Conservation (phyloP, 2,113 vertebrate species). For the Bufo gargarizans region DNA sequence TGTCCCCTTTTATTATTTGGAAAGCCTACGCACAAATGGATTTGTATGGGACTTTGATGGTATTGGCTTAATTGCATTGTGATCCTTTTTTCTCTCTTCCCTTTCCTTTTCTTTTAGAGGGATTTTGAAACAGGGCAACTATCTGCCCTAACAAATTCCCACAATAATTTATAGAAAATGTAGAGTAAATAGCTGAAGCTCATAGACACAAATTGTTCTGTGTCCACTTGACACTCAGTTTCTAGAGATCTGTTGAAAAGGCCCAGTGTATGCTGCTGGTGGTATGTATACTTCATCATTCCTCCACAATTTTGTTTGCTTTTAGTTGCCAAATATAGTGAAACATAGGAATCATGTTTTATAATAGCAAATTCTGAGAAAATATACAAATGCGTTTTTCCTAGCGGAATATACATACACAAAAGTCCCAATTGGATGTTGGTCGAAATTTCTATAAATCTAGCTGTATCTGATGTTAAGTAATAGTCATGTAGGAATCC, state of each 20-base stretch:
- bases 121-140: too few species aligned
- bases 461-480: background rate
- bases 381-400: constrained; percentile 3
- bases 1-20: background rate
- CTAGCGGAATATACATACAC: background rate
- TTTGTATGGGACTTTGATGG: background rate
- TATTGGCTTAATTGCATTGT: too few species aligned
- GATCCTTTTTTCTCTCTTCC: too few species aligned
- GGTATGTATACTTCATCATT: background rate
- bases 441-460: background rate
- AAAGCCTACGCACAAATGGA: background rate
- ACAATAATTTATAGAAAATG: background rate
- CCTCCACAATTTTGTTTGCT: background rate
- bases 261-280: background rate
- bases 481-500: background rate
- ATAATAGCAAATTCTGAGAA: background rate
- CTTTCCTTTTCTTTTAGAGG: too few species aligned
- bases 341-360: constrained; percentile 2
- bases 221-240: background rate
- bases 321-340: background rate
- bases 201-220: background rate
- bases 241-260: background rate
- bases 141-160: background rate
- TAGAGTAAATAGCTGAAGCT: background rate
- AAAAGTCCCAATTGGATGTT: background rate